These are phyloP conservation scores for Prinia subflava DNA, from an alignment of 2,113 vertebrate species.

Conservation along the genomic window DNA sequence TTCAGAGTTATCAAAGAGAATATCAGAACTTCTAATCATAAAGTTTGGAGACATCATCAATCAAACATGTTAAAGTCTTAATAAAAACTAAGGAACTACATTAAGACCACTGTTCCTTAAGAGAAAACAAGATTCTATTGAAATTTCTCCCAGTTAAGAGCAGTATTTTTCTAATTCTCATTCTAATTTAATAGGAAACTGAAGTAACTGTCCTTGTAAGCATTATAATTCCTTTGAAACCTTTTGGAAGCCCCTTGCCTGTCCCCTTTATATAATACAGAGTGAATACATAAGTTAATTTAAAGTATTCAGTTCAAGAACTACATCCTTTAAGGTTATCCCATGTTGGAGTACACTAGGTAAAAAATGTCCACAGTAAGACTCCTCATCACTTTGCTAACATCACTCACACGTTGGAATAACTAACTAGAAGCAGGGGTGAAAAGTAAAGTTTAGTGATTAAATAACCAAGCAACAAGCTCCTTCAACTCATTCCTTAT, in stretches of 20 bases:
- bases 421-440: background rate
- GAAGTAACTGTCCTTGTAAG: background rate
- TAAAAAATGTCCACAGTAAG: background rate
- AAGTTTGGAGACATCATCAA: background rate
- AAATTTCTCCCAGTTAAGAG: background rate
- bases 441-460: background rate
- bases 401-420: background rate
- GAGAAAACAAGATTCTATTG: background rate
- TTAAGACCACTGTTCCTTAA: background rate
- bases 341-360: background rate
- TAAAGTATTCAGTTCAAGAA: background rate
- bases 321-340: background rate
- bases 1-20: background rate
- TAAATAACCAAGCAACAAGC: background rate
- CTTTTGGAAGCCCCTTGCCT: background rate
- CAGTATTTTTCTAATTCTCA: background rate
- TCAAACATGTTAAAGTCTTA: background rate
- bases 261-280: background rate
- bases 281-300: background rate
- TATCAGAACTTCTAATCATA: background rate
- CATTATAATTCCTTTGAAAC: background rate
- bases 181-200: background rate
- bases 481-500: background rate
- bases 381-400: background rate
- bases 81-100: background rate